phyloP scores from a whole-genome alignment of 2,113 vertebrate genomes.

The Hystrix cristata region DNA sequence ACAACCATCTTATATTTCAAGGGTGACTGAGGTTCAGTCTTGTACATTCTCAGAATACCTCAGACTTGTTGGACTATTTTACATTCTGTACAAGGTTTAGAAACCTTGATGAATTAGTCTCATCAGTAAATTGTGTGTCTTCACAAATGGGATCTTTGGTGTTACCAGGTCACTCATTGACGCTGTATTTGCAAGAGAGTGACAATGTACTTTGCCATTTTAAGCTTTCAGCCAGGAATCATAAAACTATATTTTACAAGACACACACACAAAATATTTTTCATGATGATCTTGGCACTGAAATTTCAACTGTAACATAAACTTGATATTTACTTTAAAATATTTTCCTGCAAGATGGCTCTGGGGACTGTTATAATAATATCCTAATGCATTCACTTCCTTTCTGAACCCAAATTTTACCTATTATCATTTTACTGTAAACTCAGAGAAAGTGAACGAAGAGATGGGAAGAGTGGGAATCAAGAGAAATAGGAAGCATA shows the following conservation, averaged over 20 bases:
- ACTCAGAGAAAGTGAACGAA: neutral
- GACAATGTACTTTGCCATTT: neutral
- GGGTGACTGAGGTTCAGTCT: neutral
- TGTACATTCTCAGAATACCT: slow-evolving; percentile 4
- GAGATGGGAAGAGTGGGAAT: neutral
- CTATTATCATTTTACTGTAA: slow-evolving; percentile 6
- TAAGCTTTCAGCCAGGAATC: slow-evolving; percentile 19
- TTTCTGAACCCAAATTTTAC: neutral
- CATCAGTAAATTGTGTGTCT: neutral
- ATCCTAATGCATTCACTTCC: neutral
- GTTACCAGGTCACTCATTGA: neutral
- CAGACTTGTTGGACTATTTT: neutral
- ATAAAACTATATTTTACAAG: neutral
- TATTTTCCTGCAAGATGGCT: neutral
- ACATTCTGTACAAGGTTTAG: slow-evolving; percentile 4
- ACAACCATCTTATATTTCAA: slow-evolving; percentile 8
- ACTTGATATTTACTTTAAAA: neutral
- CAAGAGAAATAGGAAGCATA: neutral
- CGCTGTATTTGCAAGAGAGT: neutral
- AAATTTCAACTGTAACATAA: slow-evolving; percentile 34
- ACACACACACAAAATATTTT: neutral
- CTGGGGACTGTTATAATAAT: neutral
- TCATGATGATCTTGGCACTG: neutral
- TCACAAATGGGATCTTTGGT: slow-evolving; percentile 18
- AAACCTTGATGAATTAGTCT: neutral